Conservation (phyloP, 1,140 invertebrate genomes). For the Caenorhabditis tropicalis region DNA sequence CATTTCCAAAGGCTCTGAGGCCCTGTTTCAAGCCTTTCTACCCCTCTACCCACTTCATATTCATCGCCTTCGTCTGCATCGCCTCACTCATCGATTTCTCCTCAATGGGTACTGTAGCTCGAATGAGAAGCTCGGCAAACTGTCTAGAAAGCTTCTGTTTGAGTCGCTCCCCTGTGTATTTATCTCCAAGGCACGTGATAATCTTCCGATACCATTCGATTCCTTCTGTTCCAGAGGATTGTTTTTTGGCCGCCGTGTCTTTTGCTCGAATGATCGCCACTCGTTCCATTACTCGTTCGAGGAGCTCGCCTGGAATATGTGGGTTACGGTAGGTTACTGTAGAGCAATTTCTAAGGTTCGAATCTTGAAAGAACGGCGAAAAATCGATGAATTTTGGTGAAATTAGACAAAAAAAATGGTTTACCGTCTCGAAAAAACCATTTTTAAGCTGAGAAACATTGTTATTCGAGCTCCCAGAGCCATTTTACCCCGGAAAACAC, state of each 20-base stretch:
- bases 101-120: slow-evolving; percentile 34
- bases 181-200: slow-evolving; percentile 57
- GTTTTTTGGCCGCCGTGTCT: slow-evolving; percentile 32
- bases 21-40: not conserved
- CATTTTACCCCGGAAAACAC: too few relatives aligned
- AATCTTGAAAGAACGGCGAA: not conserved
- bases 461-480: too few relatives aligned
- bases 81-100: slow-evolving; percentile 37
- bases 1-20: not conserved
- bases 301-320: slow-evolving; percentile 51
- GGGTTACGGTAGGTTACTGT: too few relatives aligned
- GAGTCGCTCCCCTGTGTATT: slow-evolving; percentile 54
- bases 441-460: not conserved
- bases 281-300: slow-evolving; percentile 52
- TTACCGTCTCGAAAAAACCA: not conserved
- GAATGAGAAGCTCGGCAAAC: not conserved
- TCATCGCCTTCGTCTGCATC: slow-evolving; percentile 39
- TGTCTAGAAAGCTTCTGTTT: slow-evolving; percentile 53
- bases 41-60: not conserved
- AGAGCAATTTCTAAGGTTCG: too few relatives aligned
- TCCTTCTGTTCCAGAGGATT: slow-evolving; percentile 47
- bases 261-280: slow-evolving; percentile 51
- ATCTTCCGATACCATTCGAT: slow-evolving; percentile 59
- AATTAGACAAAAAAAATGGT: too few relatives aligned
- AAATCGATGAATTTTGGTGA: not conserved